phyloP scores from a whole-genome alignment of 2,888 invertebrate genomes.

The Thereva nobilitata region DNA sequence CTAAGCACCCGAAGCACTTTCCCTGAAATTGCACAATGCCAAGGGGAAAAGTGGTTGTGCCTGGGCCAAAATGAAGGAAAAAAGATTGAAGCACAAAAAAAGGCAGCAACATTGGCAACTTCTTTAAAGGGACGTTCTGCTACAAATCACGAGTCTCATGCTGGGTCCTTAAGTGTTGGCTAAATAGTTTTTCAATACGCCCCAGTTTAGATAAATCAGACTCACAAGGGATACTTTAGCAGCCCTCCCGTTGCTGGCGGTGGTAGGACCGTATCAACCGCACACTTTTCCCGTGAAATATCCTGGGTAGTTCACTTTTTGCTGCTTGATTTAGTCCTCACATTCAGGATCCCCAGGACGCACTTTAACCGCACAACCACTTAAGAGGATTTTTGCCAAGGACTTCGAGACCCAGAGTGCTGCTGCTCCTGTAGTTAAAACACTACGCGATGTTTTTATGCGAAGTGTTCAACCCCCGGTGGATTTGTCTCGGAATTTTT shows the following conservation, averaged over 20 bases:
- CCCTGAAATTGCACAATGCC: slow-evolving; percentile 23
- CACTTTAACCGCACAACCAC: slow-evolving; percentile 26
- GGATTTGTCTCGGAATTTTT: slow-evolving; percentile 25
- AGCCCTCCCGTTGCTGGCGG: slow-evolving; percentile 16
- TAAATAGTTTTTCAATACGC: slow-evolving; percentile 39
- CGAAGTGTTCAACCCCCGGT: slow-evolving; percentile 22
- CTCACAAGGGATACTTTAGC: slow-evolving; percentile 17
- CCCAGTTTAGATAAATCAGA: slow-evolving; percentile 30
- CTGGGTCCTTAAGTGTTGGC: slow-evolving; percentile 50
- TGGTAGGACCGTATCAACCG: slow-evolving; percentile 24
- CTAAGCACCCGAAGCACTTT: slow-evolving; percentile 18
- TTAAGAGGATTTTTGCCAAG: slow-evolving; percentile 24
- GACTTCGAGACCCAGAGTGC: slow-evolving; percentile 1
- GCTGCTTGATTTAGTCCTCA: slow-evolving; percentile 19
- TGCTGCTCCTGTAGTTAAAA: slow-evolving; percentile 14
- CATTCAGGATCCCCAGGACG: slow-evolving; percentile 27
- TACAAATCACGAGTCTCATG: slow-evolving; percentile 45
- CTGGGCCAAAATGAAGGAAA: neutral
- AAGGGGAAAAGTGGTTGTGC: slow-evolving; percentile 1
- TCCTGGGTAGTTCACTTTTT: slow-evolving; percentile 27
- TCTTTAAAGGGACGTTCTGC: slow-evolving; percentile 28
- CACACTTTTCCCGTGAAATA: slow-evolving; percentile 16
- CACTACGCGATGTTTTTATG: slow-evolving; percentile 19
- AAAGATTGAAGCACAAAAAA: neutral
- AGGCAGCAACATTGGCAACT: slow-evolving; percentile 21